Evolutionary conservation across 2,113 vertebrate species (phyloP).

Genomic region (Saiga tatarica): DNA sequence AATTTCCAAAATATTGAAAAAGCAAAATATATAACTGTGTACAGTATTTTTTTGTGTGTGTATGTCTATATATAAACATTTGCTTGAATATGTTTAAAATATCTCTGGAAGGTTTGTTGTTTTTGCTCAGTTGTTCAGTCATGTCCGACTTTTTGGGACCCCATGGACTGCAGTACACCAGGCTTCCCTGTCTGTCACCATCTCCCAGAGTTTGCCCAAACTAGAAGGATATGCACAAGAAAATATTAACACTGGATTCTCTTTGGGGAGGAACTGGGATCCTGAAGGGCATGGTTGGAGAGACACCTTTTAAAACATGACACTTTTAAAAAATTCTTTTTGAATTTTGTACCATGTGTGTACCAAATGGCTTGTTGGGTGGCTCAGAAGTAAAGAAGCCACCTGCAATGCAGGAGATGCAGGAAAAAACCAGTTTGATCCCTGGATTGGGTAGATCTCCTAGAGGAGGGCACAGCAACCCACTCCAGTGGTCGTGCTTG

Average conservation of each 20-base stretch:
- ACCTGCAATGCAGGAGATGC: neutral
- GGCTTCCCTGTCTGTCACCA: neutral
- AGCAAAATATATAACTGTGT: neutral
- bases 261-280: neutral
- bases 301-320: neutral
- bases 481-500: neutral
- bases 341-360: neutral
- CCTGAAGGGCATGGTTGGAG: neutral
- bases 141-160: neutral
- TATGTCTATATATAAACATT: neutral
- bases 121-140: neutral
- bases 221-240: neutral
- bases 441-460: neutral
- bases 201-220: neutral
- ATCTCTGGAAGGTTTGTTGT: neutral
- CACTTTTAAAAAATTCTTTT: neutral
- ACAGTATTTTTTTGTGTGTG: neutral
- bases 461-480: neutral
- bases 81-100: slow-evolving; percentile 2
- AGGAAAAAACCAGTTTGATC: neutral
- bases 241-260: neutral
- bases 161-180: neutral
- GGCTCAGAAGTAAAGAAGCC: neutral
- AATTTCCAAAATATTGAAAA: neutral
- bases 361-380: neutral